Evolutionary conservation across 2,888 invertebrate species (phyloP).

Genomic region (Conus canariensis): DNA sequence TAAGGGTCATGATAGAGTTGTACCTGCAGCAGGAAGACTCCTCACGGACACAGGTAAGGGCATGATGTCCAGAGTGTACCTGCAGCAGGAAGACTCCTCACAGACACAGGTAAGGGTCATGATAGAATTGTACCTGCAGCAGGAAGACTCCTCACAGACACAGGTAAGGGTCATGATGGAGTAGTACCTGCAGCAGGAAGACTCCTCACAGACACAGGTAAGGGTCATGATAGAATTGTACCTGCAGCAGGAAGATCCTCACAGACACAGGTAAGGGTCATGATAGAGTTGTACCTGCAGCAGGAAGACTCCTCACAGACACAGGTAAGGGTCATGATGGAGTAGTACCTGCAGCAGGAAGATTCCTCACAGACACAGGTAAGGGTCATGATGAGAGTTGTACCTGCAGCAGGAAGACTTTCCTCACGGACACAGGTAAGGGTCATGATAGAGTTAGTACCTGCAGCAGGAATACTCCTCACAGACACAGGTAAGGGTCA

Average conservation of each 20-base stretch:
- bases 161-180: background rate
- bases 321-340: too few species aligned
- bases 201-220: too few species aligned
- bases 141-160: background rate
- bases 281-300: too few species aligned
- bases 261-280: background rate
- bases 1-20: slow-evolving; percentile 45
- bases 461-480: slow-evolving; percentile 48
- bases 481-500: background rate
- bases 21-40: slow-evolving; percentile 55
- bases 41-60: background rate
- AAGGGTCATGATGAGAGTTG: background rate
- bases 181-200: too few species aligned
- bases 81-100: too few species aligned
- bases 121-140: slow-evolving; percentile 60
- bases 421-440: too few species aligned
- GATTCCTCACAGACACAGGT: background rate
- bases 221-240: slow-evolving; percentile 47
- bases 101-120: too few species aligned
- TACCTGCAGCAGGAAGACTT: too few species aligned
- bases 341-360: slow-evolving; percentile 59
- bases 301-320: too few species aligned
- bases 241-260: slow-evolving; percentile 49
- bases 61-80: too few species aligned
- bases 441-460: slow-evolving; percentile 54